These are phyloP conservation scores for Araneus ventricosus DNA, from an alignment of 1,140 invertebrate species.

Conservation along the genomic window DNA sequence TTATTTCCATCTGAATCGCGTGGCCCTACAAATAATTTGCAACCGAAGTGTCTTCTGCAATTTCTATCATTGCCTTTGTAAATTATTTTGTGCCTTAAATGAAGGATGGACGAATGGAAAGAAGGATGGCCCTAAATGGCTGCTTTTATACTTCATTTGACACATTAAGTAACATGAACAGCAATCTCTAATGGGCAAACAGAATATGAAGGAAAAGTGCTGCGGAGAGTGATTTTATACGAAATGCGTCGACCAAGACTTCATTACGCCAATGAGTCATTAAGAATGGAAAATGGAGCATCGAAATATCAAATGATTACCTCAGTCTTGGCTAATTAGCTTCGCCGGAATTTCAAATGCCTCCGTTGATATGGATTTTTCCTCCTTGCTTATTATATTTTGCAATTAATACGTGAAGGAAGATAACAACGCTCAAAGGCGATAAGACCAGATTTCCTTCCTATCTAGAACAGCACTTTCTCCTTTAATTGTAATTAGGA, in stretches of 20 bases:
- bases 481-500: neutral
- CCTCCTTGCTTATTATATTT: slow-evolving; percentile 12
- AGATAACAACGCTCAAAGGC: neutral
- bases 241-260: neutral
- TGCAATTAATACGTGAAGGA: neutral
- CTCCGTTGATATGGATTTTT: slow-evolving; percentile 37
- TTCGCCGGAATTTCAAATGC: slow-evolving; percentile 42
- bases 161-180: too few relatives aligned
- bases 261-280: slow-evolving; percentile 48
- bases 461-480: neutral
- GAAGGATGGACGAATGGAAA: too few relatives aligned
- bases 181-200: too few relatives aligned
- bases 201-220: neutral
- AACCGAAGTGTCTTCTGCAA: too few relatives aligned
- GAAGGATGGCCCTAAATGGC: too few relatives aligned
- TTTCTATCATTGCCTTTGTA: too few relatives aligned
- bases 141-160: too few relatives aligned
- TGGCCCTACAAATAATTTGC: too few relatives aligned
- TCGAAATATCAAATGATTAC: neutral
- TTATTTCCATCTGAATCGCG: too few relatives aligned
- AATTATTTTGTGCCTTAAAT: too few relatives aligned
- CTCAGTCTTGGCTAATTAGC: slow-evolving; percentile 18
- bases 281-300: neutral
- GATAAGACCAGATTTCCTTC: slow-evolving; percentile 1
- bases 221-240: neutral